Evolutionary conservation across 35 echinoderm and acorn worm genomes (phyloP), one percentile per base, ranked within the genome.

Genomic region (Hemicentrotus pulcherrimus): DNA sequence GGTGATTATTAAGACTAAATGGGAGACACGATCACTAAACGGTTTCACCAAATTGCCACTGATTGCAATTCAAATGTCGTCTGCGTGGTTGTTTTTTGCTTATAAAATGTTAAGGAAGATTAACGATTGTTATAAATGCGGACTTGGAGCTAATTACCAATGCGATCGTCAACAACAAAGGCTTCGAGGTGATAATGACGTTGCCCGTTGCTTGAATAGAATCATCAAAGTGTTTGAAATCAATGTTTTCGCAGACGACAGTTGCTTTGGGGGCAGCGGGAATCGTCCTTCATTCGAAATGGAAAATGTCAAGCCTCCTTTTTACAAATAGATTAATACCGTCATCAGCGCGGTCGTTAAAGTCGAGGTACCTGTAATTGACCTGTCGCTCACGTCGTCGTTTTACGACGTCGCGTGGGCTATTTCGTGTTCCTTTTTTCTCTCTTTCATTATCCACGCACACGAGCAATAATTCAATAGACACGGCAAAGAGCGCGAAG

Each of bases 251-350:
- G 65, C 65, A 78, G 65, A n/a, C 7, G 28, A 78, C 65, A 78
- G 19, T 28, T 78, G 50, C 22, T n/a, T 22, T 28, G 65, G 28
- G 65, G 65, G 24, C 18, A 78, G 28, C 22, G 65, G 19, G 65
- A 78, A 78, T 78, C 65, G 65, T 22, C 65, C 65, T 78, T 78
- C 6, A n/a, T 78, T n/a, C 65, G 2, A 28, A 78, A 78, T 22
- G 65, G 65, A 18, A 78, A 78, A 78, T 78, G 65, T 78, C 65
- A 78, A n/a, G 24, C 65, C 65, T 78, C 24, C 65, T n/a, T n/a
- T 78, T 78, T 78, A 78, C 65, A 78, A 78, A 78, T 78, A 78
- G 65, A 78, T 78, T n/a, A 78, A 78, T 78, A 78, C 28, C 65
- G 24, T 78, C 65, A 78, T 78, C 65, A 78, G 65, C 28, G 65